Conservation (phyloP, 1,140 invertebrate genomes). For the Drosophila nannoptera region DNA sequence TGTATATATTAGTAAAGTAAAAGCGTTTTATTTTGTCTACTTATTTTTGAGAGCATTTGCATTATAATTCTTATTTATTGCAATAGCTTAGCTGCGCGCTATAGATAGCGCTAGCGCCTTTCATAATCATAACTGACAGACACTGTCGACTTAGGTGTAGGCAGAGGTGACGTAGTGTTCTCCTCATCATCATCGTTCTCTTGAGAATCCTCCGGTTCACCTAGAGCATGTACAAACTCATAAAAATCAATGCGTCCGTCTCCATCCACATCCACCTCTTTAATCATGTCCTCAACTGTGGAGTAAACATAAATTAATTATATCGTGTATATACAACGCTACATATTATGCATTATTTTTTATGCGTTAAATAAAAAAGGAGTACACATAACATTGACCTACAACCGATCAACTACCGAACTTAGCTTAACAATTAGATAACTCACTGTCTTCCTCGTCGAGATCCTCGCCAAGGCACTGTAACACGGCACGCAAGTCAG, state of each 20-base stretch:
- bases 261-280: conserved; percentile 93
- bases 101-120: not conserved
- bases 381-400: not conserved
- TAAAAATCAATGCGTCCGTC: conserved; percentile 94
- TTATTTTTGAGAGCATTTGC: conserved; percentile 15
- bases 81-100: conserved; percentile 32
- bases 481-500: conserved; percentile 89
- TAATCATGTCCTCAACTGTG: conserved; percentile 95
- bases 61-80: conserved; percentile 22
- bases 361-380: not conserved
- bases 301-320: conserved; percentile 21
- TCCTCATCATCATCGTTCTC: conserved; percentile 89
- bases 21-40: conserved; percentile 16
- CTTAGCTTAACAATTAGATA: not conserved
- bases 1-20: conserved; percentile 28
- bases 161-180: conserved; percentile 77
- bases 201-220: conserved; percentile 89
- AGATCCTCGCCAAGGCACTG: conserved; percentile 92
- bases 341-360: not conserved
- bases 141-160: conserved; percentile 69
- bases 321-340: no score
- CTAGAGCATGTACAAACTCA: conserved; percentile 91
- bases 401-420: not conserved
- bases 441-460: conserved; percentile 90
- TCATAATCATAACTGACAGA: conserved; percentile 65